These are phyloP conservation scores for Neelides sp. DNA, from an alignment of 1,140 invertebrate species.

Conservation along the genomic window DNA sequence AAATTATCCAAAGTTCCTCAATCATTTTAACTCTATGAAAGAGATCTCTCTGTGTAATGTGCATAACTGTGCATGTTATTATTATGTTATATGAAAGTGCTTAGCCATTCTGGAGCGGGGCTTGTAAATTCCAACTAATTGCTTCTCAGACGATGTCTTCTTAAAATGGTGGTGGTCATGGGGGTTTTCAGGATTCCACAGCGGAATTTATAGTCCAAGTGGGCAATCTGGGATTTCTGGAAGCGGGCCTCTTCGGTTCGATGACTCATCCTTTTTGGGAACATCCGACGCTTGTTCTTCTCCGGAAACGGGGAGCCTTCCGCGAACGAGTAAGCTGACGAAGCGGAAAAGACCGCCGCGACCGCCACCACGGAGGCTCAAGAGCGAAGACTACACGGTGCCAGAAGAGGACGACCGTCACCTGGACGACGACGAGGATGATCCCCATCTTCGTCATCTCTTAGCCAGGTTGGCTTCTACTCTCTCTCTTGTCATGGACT, in stretches of 20 bases:
- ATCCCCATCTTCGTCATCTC: constrained; percentile 29
- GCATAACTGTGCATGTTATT: too few species aligned
- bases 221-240: constrained; percentile 24
- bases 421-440: constrained; percentile 26
- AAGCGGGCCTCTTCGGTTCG: constrained; percentile 28
- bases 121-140: too few species aligned
- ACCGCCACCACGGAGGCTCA: constrained; percentile 28
- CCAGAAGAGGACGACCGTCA: constrained; percentile 26
- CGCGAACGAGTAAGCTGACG: constrained; percentile 28
- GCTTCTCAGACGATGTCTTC: too few species aligned
- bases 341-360: constrained; percentile 30
- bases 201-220: constrained; percentile 27
- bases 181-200: constrained; percentile 29
- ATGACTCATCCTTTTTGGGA: constrained; percentile 30
- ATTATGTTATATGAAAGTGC: too few species aligned
- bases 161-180: too few species aligned
- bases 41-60: too few species aligned
- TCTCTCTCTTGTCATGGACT: neutral
- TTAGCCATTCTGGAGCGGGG: too few species aligned
- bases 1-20: too few species aligned
- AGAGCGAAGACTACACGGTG: constrained; percentile 26
- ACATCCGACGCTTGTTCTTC: constrained; percentile 31
- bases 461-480: constrained; percentile 26
- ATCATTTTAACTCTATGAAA: too few species aligned
- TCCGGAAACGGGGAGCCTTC: constrained; percentile 30